A percentile compares a stretch with the other conserved stretches of the same genome.
Evolutionary conservation across 2,113 vertebrate genomes (phyloP).

Genomic region (Melanerpes aurifrons): DNA sequence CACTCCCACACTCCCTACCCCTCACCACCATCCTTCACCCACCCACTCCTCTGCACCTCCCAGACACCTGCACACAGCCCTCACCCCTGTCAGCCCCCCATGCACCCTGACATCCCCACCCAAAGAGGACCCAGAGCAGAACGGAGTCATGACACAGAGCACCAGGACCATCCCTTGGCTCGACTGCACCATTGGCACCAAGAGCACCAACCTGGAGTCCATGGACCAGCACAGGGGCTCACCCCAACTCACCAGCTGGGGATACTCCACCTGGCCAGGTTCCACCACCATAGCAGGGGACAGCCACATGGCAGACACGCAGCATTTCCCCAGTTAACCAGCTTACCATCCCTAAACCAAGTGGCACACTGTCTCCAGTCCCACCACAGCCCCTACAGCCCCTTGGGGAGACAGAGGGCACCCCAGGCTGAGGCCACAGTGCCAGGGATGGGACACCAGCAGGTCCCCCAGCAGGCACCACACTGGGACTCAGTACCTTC

Average conservation of each 20-base stretch:
- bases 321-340: too few species aligned
- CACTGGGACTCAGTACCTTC: accelerated
- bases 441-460: background rate
- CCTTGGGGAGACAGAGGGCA: accelerated
- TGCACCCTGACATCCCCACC: background rate
- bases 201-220: accelerated
- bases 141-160: accelerated
- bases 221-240: accelerated
- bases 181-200: accelerated
- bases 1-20: accelerated
- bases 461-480: background rate
- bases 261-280: background rate
- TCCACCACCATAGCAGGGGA: background rate
- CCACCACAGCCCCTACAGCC: background rate
- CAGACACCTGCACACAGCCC: background rate
- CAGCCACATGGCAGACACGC: background rate
- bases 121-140: background rate
- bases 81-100: background rate
- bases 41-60: background rate
- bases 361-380: too few species aligned
- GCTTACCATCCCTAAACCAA: background rate
- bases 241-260: accelerated
- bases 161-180: accelerated
- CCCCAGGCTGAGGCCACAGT: accelerated
- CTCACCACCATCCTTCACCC: background rate